Conservation (phyloP, 2,888 invertebrate genomes). For the Scelioninae gen. 1 region DNA sequence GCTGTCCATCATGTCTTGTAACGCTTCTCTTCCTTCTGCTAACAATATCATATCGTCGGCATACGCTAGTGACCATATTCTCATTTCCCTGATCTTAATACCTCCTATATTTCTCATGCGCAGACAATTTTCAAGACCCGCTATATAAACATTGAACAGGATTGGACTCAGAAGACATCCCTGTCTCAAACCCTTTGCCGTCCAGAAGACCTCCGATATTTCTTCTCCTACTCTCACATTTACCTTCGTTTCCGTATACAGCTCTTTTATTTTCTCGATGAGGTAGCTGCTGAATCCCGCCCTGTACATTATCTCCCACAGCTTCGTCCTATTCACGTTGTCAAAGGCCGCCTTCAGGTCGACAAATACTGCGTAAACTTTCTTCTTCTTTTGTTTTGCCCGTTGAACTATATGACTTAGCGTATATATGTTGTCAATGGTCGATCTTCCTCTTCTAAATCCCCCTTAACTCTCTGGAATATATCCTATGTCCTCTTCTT, state of each 20-base stretch:
- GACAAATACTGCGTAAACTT: neutral
- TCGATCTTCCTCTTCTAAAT: neutral
- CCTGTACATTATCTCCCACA: neutral
- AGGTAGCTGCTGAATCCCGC: neutral
- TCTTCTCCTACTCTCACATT: neutral
- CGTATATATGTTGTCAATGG: neutral
- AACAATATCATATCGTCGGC: neutral
- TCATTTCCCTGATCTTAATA: neutral
- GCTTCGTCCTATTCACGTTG: neutral
- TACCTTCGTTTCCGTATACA: neutral
- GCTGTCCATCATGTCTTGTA: neutral
- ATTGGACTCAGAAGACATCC: neutral
- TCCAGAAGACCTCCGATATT: neutral
- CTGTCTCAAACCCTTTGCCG: neutral
- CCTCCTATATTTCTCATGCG: neutral
- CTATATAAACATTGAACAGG: neutral
- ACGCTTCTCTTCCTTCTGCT: neutral
- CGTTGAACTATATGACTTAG: neutral
- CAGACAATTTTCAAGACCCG: neutral
- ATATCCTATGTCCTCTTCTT: neutral
- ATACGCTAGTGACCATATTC: neutral
- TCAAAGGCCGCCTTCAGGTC: neutral
- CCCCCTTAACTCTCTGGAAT: neutral
- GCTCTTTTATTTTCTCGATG: neutral
- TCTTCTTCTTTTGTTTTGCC: neutral